Percentiles rank a stretch among this genome's conserved stretches.
These are phyloP conservation scores for Palythoa heliodiscus DNA, from an alignment of 92 coral and sea anemone species.

Conservation along the genomic window DNA sequence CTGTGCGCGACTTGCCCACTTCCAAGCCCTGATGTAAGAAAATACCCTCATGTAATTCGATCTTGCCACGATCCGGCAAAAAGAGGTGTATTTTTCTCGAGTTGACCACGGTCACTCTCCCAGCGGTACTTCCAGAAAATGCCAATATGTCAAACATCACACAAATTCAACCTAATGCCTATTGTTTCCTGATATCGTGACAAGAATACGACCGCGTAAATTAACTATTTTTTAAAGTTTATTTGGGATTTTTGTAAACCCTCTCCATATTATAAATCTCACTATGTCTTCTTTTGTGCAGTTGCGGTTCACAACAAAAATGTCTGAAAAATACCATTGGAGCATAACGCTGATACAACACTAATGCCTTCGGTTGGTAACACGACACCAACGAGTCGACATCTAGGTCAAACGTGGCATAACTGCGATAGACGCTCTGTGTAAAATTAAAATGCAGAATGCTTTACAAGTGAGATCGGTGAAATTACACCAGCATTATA, in stretches of 20 bases:
- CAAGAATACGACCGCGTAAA: conserved; percentile 9
- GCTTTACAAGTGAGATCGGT: too few relatives aligned
- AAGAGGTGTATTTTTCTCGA: conserved; percentile 8
- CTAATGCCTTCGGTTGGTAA: not conserved
- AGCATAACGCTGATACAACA: not conserved
- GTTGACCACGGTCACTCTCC: conserved; percentile 23
- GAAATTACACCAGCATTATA: not conserved
- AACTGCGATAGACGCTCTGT: not conserved
- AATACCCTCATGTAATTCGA: conserved; percentile 33
- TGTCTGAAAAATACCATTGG: not conserved
- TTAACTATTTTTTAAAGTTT: not conserved
- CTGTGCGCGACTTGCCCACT: conserved; percentile 46
- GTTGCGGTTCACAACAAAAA: too few relatives aligned
- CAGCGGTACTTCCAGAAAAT: conserved; percentile 46
- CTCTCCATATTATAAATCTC: not conserved
- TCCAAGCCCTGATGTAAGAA: conserved; percentile 41
- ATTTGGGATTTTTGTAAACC: not conserved
- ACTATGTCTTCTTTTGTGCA: not conserved
- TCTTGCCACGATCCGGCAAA: conserved; percentile 16
- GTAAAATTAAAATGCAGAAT: too few relatives aligned
- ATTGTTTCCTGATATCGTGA: conserved; percentile 12
- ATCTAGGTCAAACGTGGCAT: conserved; percentile 16
- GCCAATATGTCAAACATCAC: conserved; percentile 11
- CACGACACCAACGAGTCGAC: not conserved
- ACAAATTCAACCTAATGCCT: not conserved